Percentiles rank a stretch among this genome's conserved stretches.
Evolutionary conservation across 2,113 vertebrate species (phyloP).

Genomic region (Trichechus manatus): DNA sequence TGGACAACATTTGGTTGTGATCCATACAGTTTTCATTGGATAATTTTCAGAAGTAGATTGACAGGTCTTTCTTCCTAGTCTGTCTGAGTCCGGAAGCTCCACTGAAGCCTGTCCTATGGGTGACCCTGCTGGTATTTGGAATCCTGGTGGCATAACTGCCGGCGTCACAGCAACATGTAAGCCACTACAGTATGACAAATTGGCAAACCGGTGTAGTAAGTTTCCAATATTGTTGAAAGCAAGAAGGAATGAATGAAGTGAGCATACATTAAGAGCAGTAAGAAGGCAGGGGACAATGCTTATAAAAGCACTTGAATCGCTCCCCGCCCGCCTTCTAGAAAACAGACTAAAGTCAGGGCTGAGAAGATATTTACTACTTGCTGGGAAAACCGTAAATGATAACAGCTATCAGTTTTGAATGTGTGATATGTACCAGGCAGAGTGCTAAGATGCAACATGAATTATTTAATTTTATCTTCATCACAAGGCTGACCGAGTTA

Average conservation of each 20-base stretch:
- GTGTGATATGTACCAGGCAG: fast-evolving
- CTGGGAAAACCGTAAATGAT: background rate
- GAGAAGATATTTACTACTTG: background rate
- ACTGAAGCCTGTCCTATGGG: background rate
- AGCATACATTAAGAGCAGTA: background rate
- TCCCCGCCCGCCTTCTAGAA: background rate
- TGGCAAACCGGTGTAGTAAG: background rate
- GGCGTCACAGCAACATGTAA: background rate
- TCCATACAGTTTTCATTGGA: background rate
- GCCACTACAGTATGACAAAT: background rate
- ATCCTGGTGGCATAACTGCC: background rate
- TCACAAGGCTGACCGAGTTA: background rate
- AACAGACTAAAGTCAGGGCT: background rate
- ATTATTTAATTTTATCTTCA: background rate
- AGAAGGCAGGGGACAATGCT: background rate
- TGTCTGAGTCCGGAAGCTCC: background rate
- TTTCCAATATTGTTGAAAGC: background rate
- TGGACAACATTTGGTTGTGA: background rate
- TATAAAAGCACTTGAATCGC: background rate
- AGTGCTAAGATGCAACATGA: background rate
- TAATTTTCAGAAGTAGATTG: background rate
- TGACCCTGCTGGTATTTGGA: background rate
- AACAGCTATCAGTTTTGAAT: background rate
- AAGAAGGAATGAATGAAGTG: background rate
- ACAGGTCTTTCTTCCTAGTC: background rate